Evolutionary conservation across 1,140 invertebrate genomes (phyloP), one percentile per base, ranked within the genome.

Genomic region (Drosophila obscura): DNA sequence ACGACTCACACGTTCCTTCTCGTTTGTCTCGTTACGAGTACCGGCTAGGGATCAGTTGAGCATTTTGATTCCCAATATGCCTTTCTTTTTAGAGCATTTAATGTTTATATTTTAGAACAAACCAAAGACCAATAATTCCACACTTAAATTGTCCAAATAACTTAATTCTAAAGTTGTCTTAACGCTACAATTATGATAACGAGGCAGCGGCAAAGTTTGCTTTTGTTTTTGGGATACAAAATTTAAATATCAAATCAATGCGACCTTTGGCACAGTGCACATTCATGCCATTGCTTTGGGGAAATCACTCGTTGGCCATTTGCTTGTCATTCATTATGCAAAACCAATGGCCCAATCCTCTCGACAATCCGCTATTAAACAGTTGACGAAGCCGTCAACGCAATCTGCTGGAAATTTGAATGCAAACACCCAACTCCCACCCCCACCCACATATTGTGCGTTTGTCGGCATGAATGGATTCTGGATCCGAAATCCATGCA

Each of bases 401-500:
- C 73, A 87, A 75, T 78, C 53, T 59, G 74, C 48, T 69, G 82
- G 82, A 87, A 85, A 85, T 87, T 85, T 81, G 72, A 87, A 87
- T 85, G 57, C 74, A 71, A 80, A 52, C 57, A 19, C 48, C 63
- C 16, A 15, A 45, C 64, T 39, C 52, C 64, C 16, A 50, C 64
- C 44, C 52, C 64, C 16, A 50, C 53, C 45, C 51, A 55, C 41
- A 57, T 55, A 44, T 46, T 80, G 67, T 52, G 67, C 62, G 51
- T 59, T 50, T 22, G 63, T 56, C 67, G 62, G 59, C 67, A 66
- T 39, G 9, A 28, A 28, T 28, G 26, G 26, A 39, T 39, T 24
- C 45, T 53, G 50, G 28, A 53, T 44, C 43, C 41, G 58, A 63
- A 71, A n/a, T n/a, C 45, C 55, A 61, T 64, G 63, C 55, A 44